Evolutionary conservation across 2,888 invertebrate genomes (phyloP), one percentile per base, ranked within the genome.

Genomic region (Chrysodeixis includens): DNA sequence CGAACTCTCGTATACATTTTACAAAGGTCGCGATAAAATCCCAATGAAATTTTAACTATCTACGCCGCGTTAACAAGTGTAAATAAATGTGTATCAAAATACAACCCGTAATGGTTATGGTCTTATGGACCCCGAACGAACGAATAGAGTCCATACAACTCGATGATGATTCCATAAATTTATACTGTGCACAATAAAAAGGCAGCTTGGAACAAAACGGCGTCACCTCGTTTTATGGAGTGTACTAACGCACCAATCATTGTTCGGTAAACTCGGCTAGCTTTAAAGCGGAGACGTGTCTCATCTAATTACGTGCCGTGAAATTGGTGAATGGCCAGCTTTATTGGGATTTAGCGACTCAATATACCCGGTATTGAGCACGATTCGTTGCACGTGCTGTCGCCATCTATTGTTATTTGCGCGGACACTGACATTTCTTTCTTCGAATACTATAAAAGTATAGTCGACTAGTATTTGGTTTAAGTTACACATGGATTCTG

Each of bases 111-210:
- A 93, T 93, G 90, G 91, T 93, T 93, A 93, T 94, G 90, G 91
- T 93, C 93, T 86, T 88, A 76, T 81, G 84, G 88, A 49, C 46
- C 46, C 46, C 46, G 44, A 86, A 88, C 84, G 85, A 90, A 89
- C 90, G 88, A 89, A 91, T 92, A 92, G 90, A 93, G 93, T 94
- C 93, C 90, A 94, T 93, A 93, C 92, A 92, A 91, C 88, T 90
- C 90, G 88, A 93, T 94, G 93, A 93, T 94, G 93, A 94, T 93
- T 95, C 94, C 93, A 95, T 94, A 95, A 95, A 95, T 92, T 86
- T 94, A 95, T 94, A 95, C 92, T 90, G 93, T 93, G 89, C 91
- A 91, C 88, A 92, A 94, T 95, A 94, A 95, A 94, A 93, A 90
- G 83, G 84, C 87, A 87, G 87, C 83, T 90, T 83, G 84, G 89